Conservation (phyloP, 2,888 invertebrate genomes). For the Eudasyphora cyanicolor region DNA sequence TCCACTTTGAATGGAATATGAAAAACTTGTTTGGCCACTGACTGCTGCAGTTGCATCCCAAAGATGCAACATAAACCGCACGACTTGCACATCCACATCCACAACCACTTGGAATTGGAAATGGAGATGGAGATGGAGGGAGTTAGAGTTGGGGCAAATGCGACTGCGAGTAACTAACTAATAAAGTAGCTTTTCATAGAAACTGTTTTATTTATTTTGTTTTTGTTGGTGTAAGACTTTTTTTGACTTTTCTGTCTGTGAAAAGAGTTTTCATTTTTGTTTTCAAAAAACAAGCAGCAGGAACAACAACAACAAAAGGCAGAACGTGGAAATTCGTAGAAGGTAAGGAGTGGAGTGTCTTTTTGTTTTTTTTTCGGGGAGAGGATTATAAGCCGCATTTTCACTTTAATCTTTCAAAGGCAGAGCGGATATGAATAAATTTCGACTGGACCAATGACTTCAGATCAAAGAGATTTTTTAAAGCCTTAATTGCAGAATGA, state of each 20-base stretch:
- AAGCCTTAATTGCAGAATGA: no score
- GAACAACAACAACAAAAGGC: background rate
- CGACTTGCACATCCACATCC: background rate
- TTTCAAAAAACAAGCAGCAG: no score
- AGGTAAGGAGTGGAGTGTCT: no score
- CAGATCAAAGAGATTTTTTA: background rate
- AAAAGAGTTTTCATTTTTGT: background rate
- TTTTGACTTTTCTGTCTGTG: background rate
- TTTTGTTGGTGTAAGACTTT: background rate
- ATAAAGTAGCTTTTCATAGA: slow-evolving; percentile 14
- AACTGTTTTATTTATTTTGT: background rate
- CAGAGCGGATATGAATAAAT: background rate
- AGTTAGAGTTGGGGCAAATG: background rate
- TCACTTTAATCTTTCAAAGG: background rate
- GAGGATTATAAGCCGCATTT: background rate
- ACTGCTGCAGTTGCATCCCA: slow-evolving; percentile 12
- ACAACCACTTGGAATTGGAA: no score
- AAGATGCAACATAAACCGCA: slow-evolving; percentile 32
- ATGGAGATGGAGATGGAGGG: background rate
- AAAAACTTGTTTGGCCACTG: slow-evolving; percentile 55
- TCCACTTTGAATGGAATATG: slow-evolving; percentile 35
- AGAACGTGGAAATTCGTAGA: background rate
- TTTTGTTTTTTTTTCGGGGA: background rate
- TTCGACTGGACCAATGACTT: no score
- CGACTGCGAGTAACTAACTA: background rate